Conservation (phyloP, 2,797 vertebrate genomes). For the Hirundo rustica region DNA sequence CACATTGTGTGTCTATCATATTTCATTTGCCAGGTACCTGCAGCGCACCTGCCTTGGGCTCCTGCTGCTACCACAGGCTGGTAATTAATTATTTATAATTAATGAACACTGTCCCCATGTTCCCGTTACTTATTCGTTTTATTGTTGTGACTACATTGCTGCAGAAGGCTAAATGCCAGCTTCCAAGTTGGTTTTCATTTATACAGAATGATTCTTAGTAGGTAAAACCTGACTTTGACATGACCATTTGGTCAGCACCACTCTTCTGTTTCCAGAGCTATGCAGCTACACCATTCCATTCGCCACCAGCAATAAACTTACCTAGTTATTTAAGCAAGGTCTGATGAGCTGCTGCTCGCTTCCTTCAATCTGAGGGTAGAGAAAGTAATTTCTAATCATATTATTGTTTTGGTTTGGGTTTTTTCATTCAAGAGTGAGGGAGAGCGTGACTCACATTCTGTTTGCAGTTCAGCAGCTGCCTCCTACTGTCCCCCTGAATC, state of each 20-base stretch:
- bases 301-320: not conserved
- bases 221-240: not conserved
- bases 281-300: not conserved
- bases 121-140: not conserved
- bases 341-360: not conserved
- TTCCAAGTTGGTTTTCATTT: not conserved
- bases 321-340: not conserved
- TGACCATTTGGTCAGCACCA: not conserved
- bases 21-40: not conserved
- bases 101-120: not conserved
- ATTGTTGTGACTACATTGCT: not conserved
- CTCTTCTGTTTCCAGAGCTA: not conserved
- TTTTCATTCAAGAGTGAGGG: not conserved
- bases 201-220: not conserved
- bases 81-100: not conserved
- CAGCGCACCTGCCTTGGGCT: not conserved
- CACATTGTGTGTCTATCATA: rapidly evolving
- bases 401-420: not conserved
- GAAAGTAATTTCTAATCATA: not conserved
- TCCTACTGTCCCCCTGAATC: conserved; percentile 20
- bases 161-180: not conserved
- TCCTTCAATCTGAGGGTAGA: not conserved
- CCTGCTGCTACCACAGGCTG: not conserved
- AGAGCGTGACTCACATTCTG: not conserved
- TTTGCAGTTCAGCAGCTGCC: conserved; percentile 29